Conservation (phyloP, 53 echinoderm and acorn worm species). For the Mesocentrotus franciscanus region DNA sequence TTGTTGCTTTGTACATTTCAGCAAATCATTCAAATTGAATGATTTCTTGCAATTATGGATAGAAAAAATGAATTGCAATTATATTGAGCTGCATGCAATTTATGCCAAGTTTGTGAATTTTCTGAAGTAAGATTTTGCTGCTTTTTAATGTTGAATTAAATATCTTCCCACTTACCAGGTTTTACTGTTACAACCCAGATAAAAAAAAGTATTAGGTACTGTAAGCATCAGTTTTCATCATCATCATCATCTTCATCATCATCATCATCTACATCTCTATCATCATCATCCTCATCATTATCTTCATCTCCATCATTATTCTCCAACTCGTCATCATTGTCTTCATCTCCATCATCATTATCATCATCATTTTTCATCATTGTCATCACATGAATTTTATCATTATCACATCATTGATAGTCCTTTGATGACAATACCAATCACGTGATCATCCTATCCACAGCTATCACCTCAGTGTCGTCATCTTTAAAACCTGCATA, state of each 20-base stretch:
- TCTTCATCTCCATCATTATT: not conserved
- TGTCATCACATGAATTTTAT: not conserved
- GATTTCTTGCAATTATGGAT: not conserved
- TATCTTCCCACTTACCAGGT: not conserved
- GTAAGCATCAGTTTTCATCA: not conserved
- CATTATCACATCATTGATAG: not conserved
- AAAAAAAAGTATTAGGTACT: not conserved
- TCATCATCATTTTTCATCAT: not conserved
- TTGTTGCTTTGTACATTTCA: not conserved
- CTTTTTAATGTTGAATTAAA: not conserved
- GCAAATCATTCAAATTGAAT: not conserved
- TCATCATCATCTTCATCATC: not conserved
- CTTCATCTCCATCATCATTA: conserved; percentile 1
- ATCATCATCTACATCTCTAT: not conserved
- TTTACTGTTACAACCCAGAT: not conserved
- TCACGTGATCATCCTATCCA: not conserved
- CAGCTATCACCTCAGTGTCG: not conserved
- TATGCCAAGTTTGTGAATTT: not conserved
- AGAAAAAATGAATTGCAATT: not conserved
- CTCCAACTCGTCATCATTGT: not conserved
- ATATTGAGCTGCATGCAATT: not conserved
- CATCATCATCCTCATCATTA: conserved; percentile 8
- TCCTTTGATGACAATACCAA: not conserved
- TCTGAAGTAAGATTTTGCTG: not conserved
- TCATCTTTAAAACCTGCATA: too few species aligned